Conservation (phyloP, 2,113 vertebrate genomes). For the Vulpes lagopus region DNA sequence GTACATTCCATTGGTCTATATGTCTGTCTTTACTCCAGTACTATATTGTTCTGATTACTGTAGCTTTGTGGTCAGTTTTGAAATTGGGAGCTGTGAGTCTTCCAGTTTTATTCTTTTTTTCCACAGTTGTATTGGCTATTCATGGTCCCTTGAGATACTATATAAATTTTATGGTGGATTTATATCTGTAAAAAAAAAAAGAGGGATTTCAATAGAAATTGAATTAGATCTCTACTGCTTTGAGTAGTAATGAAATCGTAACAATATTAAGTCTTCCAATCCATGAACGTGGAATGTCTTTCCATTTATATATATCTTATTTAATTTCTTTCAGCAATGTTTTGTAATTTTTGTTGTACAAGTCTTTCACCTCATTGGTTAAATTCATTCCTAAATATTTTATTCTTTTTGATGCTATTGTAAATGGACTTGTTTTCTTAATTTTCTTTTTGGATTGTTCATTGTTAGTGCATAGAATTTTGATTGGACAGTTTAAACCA, state of each 20-base stretch:
- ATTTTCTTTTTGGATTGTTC: background rate
- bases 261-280: background rate
- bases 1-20: background rate
- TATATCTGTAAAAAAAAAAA: background rate
- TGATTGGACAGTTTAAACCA: background rate
- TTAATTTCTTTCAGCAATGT: background rate
- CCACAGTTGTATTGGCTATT: background rate
- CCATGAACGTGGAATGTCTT: background rate
- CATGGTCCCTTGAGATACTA: background rate
- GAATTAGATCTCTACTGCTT: background rate
- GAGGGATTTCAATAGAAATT: background rate
- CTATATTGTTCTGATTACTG: background rate
- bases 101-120: background rate
- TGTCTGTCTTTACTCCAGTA: background rate
- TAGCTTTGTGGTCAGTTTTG: background rate
- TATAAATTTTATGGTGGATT: background rate
- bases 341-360: background rate
- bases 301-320: background rate
- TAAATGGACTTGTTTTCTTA: background rate
- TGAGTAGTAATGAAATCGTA: background rate
- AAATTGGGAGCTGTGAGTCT: background rate
- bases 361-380: background rate
- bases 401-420: background rate
- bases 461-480: background rate
- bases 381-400: background rate